Evolutionary conservation across 2,113 vertebrate species (phyloP).

Genomic region (Nestor notabilis): DNA sequence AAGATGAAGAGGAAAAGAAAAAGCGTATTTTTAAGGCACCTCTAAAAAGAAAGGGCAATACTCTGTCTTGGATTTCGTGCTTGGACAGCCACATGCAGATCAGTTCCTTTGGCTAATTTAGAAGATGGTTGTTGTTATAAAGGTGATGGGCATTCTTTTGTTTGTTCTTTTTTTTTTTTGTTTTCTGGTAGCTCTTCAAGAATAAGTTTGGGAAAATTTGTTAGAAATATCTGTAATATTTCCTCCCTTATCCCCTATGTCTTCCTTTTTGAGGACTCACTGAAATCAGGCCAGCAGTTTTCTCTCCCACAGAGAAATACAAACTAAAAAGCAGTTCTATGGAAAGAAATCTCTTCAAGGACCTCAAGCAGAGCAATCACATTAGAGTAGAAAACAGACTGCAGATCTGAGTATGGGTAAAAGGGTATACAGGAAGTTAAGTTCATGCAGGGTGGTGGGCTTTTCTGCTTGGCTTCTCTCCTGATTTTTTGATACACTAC

Average conservation of each 20-base stretch:
- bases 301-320: neutral
- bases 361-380: neutral
- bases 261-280: neutral
- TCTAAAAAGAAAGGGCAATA: neutral
- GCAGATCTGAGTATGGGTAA: neutral
- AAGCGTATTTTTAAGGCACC: neutral
- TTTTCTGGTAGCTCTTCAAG: neutral
- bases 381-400: neutral
- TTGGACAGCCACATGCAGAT: neutral
- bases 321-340: neutral
- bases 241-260: neutral
- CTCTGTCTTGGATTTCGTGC: neutral
- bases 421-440: neutral
- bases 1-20: neutral
- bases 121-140: neutral
- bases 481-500: neutral
- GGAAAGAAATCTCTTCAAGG: neutral
- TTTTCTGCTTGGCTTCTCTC: neutral
- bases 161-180: neutral
- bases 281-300: neutral
- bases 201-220: neutral
- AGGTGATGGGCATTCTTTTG: fast-evolving
- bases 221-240: neutral
- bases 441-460: neutral
- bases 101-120: neutral